Evolutionary conservation across 2,797 vertebrate species (phyloP).

Genomic region (Parotocinclus haroldoi): DNA sequence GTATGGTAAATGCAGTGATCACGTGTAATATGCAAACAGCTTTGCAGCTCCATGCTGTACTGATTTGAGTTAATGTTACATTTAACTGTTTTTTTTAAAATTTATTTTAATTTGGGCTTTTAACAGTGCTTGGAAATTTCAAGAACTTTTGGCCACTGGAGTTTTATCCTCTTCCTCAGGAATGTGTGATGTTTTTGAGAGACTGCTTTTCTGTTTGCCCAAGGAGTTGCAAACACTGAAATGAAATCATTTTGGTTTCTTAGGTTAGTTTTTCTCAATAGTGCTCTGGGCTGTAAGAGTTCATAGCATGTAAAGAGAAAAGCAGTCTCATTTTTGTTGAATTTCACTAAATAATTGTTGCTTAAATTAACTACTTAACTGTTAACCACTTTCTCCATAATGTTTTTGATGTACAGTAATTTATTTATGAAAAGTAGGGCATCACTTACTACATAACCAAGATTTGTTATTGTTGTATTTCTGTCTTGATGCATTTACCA

Average conservation of each 20-base stretch:
- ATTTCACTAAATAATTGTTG: constrained; percentile 9
- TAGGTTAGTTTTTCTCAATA: background rate
- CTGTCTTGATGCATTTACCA: constrained; percentile 18
- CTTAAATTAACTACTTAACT: background rate
- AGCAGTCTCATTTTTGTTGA: constrained; percentile 27
- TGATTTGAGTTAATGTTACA: too few relatives aligned
- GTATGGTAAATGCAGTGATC: too few relatives aligned
- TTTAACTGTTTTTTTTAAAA: too few relatives aligned
- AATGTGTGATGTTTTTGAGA: constrained; percentile 41
- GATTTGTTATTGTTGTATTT: background rate
- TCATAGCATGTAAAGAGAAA: constrained; percentile 39
- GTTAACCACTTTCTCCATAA: background rate
- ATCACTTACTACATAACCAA: too few relatives aligned
- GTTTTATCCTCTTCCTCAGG: constrained; percentile 59
- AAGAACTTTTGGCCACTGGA: constrained; percentile 24
- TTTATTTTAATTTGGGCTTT: too few relatives aligned
- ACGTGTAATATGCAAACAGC: too few relatives aligned
- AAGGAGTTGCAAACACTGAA: background rate
- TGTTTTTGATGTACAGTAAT: constrained; percentile 4
- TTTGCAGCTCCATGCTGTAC: too few relatives aligned
- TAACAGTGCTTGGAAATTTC: too few relatives aligned
- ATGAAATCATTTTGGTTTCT: too few relatives aligned
- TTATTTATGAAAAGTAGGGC: too few relatives aligned
- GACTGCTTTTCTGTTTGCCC: constrained; percentile 49
- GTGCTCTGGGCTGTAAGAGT: too few relatives aligned